Conservation (phyloP, 2,113 vertebrate species). For the Lophius piscatorius region DNA sequence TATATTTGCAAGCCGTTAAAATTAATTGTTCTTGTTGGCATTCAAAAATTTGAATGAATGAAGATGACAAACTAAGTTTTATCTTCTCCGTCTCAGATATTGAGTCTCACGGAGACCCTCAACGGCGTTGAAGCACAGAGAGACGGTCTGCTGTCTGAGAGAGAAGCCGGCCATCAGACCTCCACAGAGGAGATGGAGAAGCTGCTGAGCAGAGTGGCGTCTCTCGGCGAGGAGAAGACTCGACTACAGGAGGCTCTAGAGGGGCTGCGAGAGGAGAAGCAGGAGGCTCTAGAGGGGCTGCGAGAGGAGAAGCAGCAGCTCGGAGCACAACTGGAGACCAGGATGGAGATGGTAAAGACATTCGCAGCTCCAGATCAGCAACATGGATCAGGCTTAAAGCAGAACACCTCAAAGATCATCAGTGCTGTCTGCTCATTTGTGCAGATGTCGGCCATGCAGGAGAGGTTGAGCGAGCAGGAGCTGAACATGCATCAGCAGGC, state of each 20-base stretch:
- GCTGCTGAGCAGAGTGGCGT: slow-evolving; percentile 12
- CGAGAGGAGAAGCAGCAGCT: slow-evolving; percentile 45
- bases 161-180: background rate
- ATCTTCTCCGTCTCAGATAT: no score
- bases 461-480: slow-evolving; percentile 22
- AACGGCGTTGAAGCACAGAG: slow-evolving; percentile 31
- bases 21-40: no score
- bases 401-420: background rate
- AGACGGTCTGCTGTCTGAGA: slow-evolving; percentile 9
- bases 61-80: no score
- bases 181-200: slow-evolving; percentile 29
- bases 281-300: no score
- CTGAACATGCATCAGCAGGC: slow-evolving; percentile 14
- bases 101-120: slow-evolving; percentile 37
- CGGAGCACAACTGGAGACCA: slow-evolving; percentile 25
- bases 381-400: no score
- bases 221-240: slow-evolving; percentile 53
- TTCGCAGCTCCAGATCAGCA: no score
- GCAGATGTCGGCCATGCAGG: slow-evolving; percentile 34
- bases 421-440: background rate
- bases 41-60: no score
- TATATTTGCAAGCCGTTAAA: no score
- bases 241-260: slow-evolving; percentile 51
- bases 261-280: slow-evolving; percentile 41
- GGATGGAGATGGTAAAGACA: slow-evolving; percentile 1